These are phyloP conservation scores for Lophotis ruficrista DNA, from an alignment of 2,113 vertebrate species.

Conservation along the genomic window DNA sequence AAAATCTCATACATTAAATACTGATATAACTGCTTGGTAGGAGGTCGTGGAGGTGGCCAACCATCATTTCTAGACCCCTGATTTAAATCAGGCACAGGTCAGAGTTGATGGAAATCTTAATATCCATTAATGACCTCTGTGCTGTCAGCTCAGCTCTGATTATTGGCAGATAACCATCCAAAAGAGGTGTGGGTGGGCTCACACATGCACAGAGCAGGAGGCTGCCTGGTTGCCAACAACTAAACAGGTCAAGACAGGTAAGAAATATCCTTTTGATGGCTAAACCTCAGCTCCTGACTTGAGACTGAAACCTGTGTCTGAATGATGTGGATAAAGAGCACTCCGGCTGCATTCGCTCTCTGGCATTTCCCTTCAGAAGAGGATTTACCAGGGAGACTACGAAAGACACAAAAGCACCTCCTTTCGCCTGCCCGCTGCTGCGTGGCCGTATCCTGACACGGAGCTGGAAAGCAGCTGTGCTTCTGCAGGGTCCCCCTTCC, in stretches of 20 bases:
- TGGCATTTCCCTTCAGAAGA: neutral
- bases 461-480: neutral
- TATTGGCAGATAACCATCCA: neutral
- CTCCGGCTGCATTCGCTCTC: neutral
- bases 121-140: neutral
- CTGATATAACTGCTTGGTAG: neutral
- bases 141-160: neutral
- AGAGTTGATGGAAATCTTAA: neutral
- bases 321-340: neutral
- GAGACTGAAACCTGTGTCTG: neutral
- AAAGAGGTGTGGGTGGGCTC: neutral
- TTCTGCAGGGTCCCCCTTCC: neutral
- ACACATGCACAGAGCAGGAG: neutral
- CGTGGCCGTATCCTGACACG: neutral
- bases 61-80: neutral
- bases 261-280: neutral
- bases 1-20: neutral
- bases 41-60: neutral
- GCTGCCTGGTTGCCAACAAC: neutral
- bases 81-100: neutral
- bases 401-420: neutral
- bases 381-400: neutral
- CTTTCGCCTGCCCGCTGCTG: neutral
- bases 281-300: neutral
- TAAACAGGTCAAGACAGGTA: neutral